A percentile compares a stretch with the other conserved stretches of the same genome.
These are phyloP conservation scores for Fragum fragum DNA, from an alignment of 2,888 invertebrate species.

Conservation along the genomic window DNA sequence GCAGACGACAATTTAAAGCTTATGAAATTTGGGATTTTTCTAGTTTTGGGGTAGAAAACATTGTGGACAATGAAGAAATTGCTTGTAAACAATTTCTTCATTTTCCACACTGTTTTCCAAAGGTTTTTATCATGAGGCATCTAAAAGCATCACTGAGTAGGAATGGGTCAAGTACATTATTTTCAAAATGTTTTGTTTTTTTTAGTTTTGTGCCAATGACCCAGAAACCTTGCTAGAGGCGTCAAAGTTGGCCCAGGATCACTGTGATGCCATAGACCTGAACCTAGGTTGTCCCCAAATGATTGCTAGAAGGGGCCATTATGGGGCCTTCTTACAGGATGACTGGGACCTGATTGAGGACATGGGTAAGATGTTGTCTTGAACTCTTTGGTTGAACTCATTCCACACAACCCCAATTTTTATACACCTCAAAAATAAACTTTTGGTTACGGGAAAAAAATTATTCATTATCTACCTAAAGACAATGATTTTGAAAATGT, in stretches of 20 bases:
- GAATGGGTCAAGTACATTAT: no score
- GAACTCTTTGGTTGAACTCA: neutral
- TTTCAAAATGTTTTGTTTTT: neutral
- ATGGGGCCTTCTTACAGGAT: constrained; percentile 98
- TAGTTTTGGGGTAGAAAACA: no score
- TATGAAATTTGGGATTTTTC: no score
- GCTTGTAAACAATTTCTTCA: no score
- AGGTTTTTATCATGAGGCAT: no score
- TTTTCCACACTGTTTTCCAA: no score
- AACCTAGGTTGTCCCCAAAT: constrained; percentile 99
- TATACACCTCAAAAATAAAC: neutral
- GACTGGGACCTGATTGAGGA: constrained; percentile 95
- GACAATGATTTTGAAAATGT: no score
- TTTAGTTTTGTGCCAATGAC: constrained; percentile 98
- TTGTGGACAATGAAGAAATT: no score
- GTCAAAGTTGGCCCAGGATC: constrained; percentile 93
- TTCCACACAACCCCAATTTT: neutral
- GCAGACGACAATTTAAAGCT: no score
- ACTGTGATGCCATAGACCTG: constrained; percentile 98
- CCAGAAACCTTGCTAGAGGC: constrained; percentile 95
- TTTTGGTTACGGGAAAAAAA: no score
- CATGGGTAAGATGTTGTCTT: constrained; percentile 91
- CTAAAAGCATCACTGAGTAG: no score
- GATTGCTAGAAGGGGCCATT: constrained; percentile 98
- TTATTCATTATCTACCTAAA: no score